Percentiles rank a stretch among this genome's conserved stretches.
These are phyloP conservation scores for Hoplias malabaricus DNA, from an alignment of 2,113 vertebrate genomes.

Conservation along the genomic window DNA sequence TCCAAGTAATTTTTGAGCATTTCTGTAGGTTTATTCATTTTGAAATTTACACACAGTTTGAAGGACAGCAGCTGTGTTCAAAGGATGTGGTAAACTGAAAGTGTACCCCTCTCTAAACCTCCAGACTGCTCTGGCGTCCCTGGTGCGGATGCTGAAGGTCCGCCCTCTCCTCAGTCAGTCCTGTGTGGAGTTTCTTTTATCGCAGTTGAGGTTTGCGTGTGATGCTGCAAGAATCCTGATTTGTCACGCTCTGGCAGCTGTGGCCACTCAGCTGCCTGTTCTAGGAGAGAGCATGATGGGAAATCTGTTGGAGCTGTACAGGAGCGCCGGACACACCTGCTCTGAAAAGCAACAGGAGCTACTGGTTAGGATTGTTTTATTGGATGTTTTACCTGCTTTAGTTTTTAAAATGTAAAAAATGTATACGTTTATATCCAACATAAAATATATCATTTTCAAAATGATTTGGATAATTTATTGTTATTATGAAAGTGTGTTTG, in stretches of 20 bases:
- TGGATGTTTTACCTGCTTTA: no score
- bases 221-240: constrained; percentile 84
- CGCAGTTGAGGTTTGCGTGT: constrained; percentile 86
- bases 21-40: no score
- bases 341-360: constrained; percentile 94
- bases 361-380: constrained; percentile 85
- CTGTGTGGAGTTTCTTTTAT: constrained; percentile 87
- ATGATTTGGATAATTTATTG: no score
- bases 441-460: no score
- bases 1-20: no score
- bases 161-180: constrained; percentile 90
- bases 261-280: constrained; percentile 91
- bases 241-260: constrained; percentile 92
- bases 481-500: no score
- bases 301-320: constrained; percentile 90
- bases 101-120: no score
- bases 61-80: no score
- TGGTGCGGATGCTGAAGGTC: constrained; percentile 88
- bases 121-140: constrained; percentile 88
- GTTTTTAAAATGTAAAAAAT: no score
- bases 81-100: no score
- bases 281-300: constrained; percentile 92
- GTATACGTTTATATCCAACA: no score
- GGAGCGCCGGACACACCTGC: constrained; percentile 81
- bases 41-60: no score